These are phyloP conservation scores for Ammospiza nelsoni DNA, from an alignment of 2,113 vertebrate species.

Conservation along the genomic window DNA sequence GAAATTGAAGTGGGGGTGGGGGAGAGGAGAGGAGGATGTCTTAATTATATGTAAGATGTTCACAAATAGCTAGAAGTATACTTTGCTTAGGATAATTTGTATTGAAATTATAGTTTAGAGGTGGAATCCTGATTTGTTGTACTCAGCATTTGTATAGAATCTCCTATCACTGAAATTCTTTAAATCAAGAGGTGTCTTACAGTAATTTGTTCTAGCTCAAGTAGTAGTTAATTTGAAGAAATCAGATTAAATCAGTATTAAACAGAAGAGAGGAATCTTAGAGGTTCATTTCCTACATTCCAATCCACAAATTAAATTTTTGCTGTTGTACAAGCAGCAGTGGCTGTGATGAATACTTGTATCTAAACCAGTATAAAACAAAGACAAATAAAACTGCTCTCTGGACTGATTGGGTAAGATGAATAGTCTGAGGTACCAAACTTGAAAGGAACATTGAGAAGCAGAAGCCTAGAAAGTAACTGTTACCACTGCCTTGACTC, in stretches of 20 bases:
- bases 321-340: not conserved
- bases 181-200: not conserved
- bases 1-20: not conserved
- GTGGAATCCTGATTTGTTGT: not conserved
- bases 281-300: not conserved
- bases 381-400: not conserved
- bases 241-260: not conserved
- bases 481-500: not conserved
- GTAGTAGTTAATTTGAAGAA: not conserved
- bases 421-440: not conserved
- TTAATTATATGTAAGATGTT: not conserved
- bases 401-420: not conserved
- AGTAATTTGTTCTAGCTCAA: not conserved
- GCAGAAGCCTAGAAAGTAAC: not conserved
- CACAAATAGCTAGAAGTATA: not conserved
- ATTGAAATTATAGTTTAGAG: not conserved
- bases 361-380: not conserved
- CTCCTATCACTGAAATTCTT: not conserved
- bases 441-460: not conserved
- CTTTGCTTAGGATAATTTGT: not conserved
- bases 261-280: not conserved
- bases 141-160: not conserved
- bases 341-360: not conserved
- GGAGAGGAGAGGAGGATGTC: rapidly evolving
- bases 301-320: not conserved